A percentile compares a stretch with the other conserved stretches of the same genome.
These are phyloP conservation scores for Cherax destructor DNA, from an alignment of 1,140 invertebrate species.

Conservation along the genomic window DNA sequence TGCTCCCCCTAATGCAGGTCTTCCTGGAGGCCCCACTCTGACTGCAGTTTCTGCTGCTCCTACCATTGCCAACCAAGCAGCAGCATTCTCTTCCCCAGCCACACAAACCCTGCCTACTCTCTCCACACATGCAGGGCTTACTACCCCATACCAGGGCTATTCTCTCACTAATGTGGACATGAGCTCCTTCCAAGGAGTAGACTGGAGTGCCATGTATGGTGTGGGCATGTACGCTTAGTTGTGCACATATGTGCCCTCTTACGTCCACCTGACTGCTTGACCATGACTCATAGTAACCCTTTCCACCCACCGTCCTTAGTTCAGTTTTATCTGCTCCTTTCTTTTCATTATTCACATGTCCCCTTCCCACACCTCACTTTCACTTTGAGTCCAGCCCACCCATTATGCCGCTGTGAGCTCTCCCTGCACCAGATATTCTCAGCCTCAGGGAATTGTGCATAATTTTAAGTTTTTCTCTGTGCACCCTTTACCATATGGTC, in stretches of 20 bases:
- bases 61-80: constrained; percentile 76
- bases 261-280: constrained; percentile 29
- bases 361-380: neutral
- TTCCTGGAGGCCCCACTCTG: constrained; percentile 37
- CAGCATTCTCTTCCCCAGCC: constrained; percentile 76
- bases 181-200: constrained; percentile 92
- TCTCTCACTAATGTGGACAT: constrained; percentile 90
- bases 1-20: constrained; percentile 76
- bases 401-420: constrained; percentile 41
- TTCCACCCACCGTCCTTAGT: constrained; percentile 28
- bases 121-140: constrained; percentile 63
- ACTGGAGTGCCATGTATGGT: constrained; percentile 92
- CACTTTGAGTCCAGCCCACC: constrained; percentile 43
- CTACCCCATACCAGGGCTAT: constrained; percentile 85
- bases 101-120: constrained; percentile 63
- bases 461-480: constrained; percentile 62
- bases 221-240: constrained; percentile 90
- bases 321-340: constrained; percentile 23
- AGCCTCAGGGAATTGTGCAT: constrained; percentile 67
- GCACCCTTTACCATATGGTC: neutral
- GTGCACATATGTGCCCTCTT: constrained; percentile 3
- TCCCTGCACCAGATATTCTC: constrained; percentile 62
- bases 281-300: constrained; percentile 8
- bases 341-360: neutral
- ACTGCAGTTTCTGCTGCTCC: constrained; percentile 78